Evolutionary conservation across 2,888 invertebrate species (phyloP), one percentile per base, ranked within the genome.

Genomic region (Volucella zonaria): DNA sequence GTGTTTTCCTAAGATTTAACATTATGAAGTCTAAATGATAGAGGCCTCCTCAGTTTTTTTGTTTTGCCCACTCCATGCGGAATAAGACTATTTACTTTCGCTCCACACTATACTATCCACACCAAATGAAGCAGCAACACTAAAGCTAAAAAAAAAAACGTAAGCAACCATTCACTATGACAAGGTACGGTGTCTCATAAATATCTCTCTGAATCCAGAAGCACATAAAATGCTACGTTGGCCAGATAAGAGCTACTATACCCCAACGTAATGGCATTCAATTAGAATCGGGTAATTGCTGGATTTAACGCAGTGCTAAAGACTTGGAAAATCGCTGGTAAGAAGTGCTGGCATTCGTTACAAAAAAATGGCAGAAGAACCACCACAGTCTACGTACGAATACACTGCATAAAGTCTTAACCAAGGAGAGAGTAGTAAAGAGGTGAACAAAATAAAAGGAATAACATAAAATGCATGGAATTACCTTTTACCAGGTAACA

Each of bases 221-320:
- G 85, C 85, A 85, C 80, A 85, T 81, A 73, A 85, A 76, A 85
- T 67, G 81, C 80, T 85, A 76, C 56, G 76, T 49, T 80, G 61
- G 67, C 76, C 83, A 80, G 76, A 80, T 85, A 80, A 85, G 70
- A 85, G 66, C 70, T 66, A 61, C 79, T 54, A 18, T 62, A 58
- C 62, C 40, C 54, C 70, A 67, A 71, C 71, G 61, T 81, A 85
- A 85, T 85, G 81, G 77, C 85, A 85, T 85, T 85, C 85, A 85
- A 85, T 85, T 85, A 85, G 85, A 81, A 85, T 81, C 85, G 73
- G 85, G 81, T 85, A 85, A 85, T 85, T 85, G 81, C 85, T 81
- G 68, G 73, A 81, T 85, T 85, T 85, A 85, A 85, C 76, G 81
- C 81, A 85, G 85, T 85, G 85, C 81, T 85, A 81, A 85, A 85